Base-by-base conservation (phyloP, 2,113 vertebrate species). In the Gadus chalcogrammus region DNA sequence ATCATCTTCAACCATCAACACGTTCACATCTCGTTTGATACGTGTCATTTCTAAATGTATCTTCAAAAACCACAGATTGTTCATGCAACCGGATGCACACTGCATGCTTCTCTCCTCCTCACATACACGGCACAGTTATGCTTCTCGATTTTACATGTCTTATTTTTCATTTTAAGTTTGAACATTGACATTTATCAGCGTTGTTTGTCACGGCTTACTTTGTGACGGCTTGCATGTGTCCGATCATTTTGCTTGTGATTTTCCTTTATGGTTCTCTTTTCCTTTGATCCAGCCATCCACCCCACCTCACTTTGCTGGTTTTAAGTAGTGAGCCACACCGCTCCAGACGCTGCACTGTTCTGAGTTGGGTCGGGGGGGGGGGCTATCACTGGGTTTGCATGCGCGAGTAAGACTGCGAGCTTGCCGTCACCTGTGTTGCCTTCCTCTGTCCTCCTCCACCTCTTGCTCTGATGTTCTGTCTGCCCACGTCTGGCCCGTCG, bases 291-390 rank as follows among this genome's bases (percentile, higher is more conserved):
- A 89, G 86, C 82, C 83, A 79, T 87, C 73, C 78, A 66, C 86
- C 86, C 79, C 84, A 82, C 77, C 74, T 86, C 87, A 87, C 74
- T 89, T 88, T 38, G 86, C 83, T 74, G 12, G 84, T 85, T 88
- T 88, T 86, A 89, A 87, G 72, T 87, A 85, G 82, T 86, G 84
- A 82, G 81, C 83, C 82, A 77, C 80, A 81, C 78, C 84, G 84
- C 76, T 73, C 20, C 71, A 81, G 85, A 78, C 82, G 85, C 74
- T 79, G 80, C 79, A 82, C 80, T 84, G 83, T 76, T 85, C 84
- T 84, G 84, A 82, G 68, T 74, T 77, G 80, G 82, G 77, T 85
- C 84, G 85, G 71, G 72, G 84, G 83, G 86, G 76, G 79, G 77
- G 80, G n/a, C n/a, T 81, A 82, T 84, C 74, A 84, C 68, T 88